Base-by-base conservation (phyloP, 2,888 invertebrate genomes). In the Dicranocentrus wangi region DNA sequence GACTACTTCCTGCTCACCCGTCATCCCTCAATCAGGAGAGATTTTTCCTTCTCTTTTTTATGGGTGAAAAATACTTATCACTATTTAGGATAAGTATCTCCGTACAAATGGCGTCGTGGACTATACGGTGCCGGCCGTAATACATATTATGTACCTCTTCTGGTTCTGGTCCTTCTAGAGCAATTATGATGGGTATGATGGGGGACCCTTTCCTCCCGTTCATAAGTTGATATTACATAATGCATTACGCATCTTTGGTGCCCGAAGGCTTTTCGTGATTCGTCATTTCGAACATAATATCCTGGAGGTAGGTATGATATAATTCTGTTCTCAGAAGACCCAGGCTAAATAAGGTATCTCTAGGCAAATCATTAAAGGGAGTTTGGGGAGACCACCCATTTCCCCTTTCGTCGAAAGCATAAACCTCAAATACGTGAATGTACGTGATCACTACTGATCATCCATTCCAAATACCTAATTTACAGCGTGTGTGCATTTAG, bases 1-100 rank as follows among this genome's bases (percentile, higher is more conserved):
- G 78, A 78, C 78, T 71, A 65, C 78, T 78, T 78, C 63, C 71
- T 71, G 42, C 77, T 61, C 60, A 53, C 21, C 51, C 55, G 68
- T 78, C 78, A 78, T 71, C 69, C 70, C 51, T 71, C 69, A 70
- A 65, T 71, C 53, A 42, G 65, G 63, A 60, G 63, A 63, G 70
- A 51, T 61, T 47, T 39, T 19, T 65, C 69, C 43, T 68, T 78
- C 55, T 70, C 69, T 39, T 71, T 73, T 66, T 75, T 65, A 65
- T 66, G 23, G 43, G 21, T 69, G 63, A 39, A 69, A 65, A 76
- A 68, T n/a, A 76, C 51, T 68, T 47, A 76, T 69, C 60, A 32
- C 43, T 47, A 19, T 27, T n/a, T 23, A 32, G 51, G 8, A 55
- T 23, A 21, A 55, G 28, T 53, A 51, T 68, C 17, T 13, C 25